Evolutionary conservation across 2,797 vertebrate species (phyloP).

Genomic region (Catharus ustulatus): DNA sequence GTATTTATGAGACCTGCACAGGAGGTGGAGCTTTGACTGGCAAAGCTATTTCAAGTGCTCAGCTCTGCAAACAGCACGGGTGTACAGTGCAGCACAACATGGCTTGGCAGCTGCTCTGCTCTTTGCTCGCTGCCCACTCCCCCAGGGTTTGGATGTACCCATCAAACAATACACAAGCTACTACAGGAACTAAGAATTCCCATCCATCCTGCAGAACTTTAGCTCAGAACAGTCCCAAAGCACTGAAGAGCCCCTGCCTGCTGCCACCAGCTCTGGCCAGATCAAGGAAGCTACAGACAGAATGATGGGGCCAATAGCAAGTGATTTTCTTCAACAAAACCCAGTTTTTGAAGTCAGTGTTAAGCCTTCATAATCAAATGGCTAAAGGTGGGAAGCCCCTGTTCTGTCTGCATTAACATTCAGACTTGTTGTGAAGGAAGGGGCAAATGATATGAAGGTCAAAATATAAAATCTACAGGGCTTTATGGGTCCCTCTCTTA

Average conservation of each 20-base stretch:
- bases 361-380: background rate
- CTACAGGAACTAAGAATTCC: background rate
- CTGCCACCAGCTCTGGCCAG: background rate
- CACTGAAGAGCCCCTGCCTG: background rate
- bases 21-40: conserved; percentile 16
- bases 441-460: background rate
- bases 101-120: background rate
- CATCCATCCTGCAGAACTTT: background rate
- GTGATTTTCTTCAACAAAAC: background rate
- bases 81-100: background rate
- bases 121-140: background rate
- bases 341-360: background rate
- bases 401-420: background rate
- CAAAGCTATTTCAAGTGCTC: conserved; percentile 21
- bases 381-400: background rate
- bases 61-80: conserved; percentile 9
- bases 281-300: background rate
- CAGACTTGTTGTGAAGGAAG: background rate
- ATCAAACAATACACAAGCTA: background rate
- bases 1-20: background rate
- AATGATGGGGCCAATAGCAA: background rate
- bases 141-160: background rate
- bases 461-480: background rate
- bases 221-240: background rate
- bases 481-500: background rate